Conservation (phyloP, 2,888 invertebrate species). For the Diplazon laetatorius region DNA sequence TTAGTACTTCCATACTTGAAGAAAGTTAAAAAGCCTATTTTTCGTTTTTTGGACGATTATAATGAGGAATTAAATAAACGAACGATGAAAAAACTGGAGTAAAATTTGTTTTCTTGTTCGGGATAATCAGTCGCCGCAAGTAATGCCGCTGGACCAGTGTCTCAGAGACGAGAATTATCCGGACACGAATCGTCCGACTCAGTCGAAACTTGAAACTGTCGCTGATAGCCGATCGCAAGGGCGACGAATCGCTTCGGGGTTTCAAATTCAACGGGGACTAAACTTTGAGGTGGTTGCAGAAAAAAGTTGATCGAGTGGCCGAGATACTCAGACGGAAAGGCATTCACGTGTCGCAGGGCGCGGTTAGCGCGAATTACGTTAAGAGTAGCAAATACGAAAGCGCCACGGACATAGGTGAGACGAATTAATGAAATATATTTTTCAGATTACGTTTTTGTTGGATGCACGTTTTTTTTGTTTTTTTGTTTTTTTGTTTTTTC, state of each 20-base stretch:
- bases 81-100: too few species aligned
- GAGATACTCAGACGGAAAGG: constrained; percentile 87
- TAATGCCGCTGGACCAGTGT: constrained; percentile 89
- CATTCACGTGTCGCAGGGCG: constrained; percentile 89
- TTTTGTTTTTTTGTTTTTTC: too few species aligned
- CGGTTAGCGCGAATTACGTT: constrained; percentile 90
- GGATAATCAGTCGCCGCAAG: constrained; percentile 84
- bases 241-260: constrained; percentile 88
- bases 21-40: too few species aligned
- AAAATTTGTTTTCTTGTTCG: constrained; percentile 27
- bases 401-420: constrained; percentile 84
- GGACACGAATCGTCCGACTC: constrained; percentile 84
- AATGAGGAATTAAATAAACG: too few species aligned
- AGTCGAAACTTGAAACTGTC: constrained; percentile 85
- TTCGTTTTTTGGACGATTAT: too few species aligned
- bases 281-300: constrained; percentile 89
- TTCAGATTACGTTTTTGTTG: neutral
- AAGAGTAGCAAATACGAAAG: constrained; percentile 86
- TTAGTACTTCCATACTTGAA: constrained; percentile 90
- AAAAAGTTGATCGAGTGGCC: constrained; percentile 87
- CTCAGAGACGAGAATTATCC: constrained; percentile 87
- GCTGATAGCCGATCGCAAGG: constrained; percentile 88
- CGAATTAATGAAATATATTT: neutral
- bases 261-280: constrained; percentile 93
- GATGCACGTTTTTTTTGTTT: neutral